phyloP scores from a whole-genome alignment of 2,797 vertebrate species.

The Sarcophilus harrisii region DNA sequence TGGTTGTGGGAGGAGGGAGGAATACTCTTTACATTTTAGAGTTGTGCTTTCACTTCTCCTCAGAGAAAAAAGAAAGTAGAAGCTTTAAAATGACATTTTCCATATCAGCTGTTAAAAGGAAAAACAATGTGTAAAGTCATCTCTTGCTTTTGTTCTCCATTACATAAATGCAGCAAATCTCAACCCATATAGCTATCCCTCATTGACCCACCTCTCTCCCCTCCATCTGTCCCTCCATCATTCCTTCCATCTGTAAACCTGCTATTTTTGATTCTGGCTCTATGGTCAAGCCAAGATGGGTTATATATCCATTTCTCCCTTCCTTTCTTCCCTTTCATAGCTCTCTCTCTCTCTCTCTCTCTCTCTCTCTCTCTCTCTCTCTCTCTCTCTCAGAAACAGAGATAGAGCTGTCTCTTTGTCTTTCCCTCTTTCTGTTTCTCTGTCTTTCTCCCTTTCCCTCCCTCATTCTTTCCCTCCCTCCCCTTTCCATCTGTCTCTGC shows the following conservation, averaged over 20 bases:
- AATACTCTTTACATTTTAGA: neutral
- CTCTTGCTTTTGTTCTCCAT: conserved; percentile 4
- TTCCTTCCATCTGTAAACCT: conserved; percentile 2
- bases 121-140: neutral
- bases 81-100: neutral
- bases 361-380: no score
- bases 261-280: neutral
- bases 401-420: no score
- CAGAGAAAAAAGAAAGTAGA: neutral
- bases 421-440: no score
- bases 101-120: neutral
- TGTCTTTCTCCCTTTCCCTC: no score
- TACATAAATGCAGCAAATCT: neutral
- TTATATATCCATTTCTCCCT: neutral
- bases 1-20: conserved; percentile 5
- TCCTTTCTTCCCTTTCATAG: no score
- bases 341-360: neutral
- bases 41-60: neutral
- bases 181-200: neutral
- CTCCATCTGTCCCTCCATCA: neutral
- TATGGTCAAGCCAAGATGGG: neutral
- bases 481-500: no score
- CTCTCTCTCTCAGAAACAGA: neutral
- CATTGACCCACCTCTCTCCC: neutral
- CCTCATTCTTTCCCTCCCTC: no score